Percentiles rank a stretch among this genome's conserved stretches.
Conservation (phyloP, 2,797 vertebrate species). For the Graptemys geographica region DNA sequence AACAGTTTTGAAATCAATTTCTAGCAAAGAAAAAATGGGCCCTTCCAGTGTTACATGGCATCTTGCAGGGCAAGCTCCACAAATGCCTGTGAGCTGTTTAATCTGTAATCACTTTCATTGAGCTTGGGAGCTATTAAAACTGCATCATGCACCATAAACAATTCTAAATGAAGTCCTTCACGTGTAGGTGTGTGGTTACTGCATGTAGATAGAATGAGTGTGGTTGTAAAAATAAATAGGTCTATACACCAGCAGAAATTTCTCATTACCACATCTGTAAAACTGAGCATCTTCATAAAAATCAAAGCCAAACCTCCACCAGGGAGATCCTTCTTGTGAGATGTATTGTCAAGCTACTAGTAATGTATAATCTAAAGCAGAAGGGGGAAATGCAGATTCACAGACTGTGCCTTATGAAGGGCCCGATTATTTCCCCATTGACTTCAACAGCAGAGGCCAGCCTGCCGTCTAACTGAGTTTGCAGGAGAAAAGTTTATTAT, state of each 20-base stretch:
- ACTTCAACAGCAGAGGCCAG: neutral
- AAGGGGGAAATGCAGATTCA: neutral
- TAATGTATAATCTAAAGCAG: neutral
- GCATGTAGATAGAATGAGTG: neutral
- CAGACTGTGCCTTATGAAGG: neutral
- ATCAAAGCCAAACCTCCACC: neutral
- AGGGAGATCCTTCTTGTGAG: neutral
- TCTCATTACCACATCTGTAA: neutral
- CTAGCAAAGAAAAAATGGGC: neutral
- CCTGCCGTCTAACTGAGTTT: neutral
- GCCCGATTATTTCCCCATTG: neutral
- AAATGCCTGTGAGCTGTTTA: neutral
- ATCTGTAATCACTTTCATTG: neutral
- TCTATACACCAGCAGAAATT: neutral
- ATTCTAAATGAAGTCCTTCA: neutral
- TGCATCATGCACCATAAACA: neutral
- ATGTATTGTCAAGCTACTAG: neutral
- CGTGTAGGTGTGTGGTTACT: neutral
- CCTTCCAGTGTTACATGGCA: neutral
- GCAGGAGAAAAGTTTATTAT: neutral
- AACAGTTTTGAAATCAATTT: neutral
- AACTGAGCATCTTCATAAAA: neutral
- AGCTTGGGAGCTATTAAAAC: neutral
- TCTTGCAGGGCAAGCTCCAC: neutral
- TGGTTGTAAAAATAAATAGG: constrained; percentile 11